Evolutionary conservation across 92 coral and sea anemone genomes (phyloP).

Genomic region (Paragorgia papillata): DNA sequence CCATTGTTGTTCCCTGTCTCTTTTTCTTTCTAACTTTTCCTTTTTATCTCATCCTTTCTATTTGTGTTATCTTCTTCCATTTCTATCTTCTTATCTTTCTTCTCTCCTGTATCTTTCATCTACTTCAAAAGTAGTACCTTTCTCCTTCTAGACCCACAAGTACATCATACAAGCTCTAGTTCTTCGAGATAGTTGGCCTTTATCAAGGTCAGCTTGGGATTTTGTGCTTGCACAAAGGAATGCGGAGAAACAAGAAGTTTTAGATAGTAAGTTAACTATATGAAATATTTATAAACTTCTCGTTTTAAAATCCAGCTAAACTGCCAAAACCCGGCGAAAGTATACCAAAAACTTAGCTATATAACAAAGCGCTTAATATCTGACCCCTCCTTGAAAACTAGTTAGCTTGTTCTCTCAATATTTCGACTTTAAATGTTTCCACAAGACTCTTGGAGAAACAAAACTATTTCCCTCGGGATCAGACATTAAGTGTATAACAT

Average conservation of each 20-base stretch:
- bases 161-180: constrained; percentile 96
- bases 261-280: constrained; percentile 43
- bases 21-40: not conserved
- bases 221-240: constrained; percentile 78
- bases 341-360: too few species aligned
- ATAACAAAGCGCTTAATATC: too few species aligned
- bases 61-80: not conserved
- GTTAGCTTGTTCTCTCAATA: too few species aligned
- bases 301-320: too few species aligned
- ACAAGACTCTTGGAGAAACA: too few species aligned
- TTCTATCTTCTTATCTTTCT: not conserved
- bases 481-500: too few species aligned
- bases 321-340: too few species aligned
- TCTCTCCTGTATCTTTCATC: not conserved
- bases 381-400: too few species aligned
- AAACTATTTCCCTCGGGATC: too few species aligned
- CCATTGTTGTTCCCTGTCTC: not conserved
- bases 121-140: not conserved
- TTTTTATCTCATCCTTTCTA: not conserved
- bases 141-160: constrained; percentile 69
- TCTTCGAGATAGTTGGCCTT: constrained; percentile 94
- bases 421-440: too few species aligned
- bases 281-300: too few species aligned
- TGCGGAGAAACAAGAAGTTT: constrained; percentile 67
- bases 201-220: constrained; percentile 89